Evolutionary conservation across 1,140 invertebrate species (phyloP).

Genomic region (Amyelois transitella): DNA sequence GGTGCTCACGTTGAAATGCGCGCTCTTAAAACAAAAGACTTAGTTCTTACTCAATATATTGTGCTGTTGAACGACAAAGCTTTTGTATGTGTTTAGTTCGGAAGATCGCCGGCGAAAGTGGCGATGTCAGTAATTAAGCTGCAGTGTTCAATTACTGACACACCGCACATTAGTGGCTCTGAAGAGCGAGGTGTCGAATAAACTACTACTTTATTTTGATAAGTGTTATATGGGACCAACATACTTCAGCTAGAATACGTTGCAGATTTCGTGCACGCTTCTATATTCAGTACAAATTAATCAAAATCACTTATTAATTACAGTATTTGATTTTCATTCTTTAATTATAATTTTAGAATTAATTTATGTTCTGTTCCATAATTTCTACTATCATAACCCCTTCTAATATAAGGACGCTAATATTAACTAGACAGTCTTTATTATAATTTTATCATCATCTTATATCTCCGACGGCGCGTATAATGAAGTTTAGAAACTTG

Average conservation of each 20-base stretch:
- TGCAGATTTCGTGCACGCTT: too few relatives aligned
- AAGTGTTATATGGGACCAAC: neutral
- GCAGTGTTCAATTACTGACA: conserved; percentile 9
- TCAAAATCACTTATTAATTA: too few relatives aligned
- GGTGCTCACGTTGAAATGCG: too few relatives aligned
- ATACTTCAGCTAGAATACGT: too few relatives aligned
- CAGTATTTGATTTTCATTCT: too few relatives aligned
- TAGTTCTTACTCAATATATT: too few relatives aligned
- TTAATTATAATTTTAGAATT: neutral
- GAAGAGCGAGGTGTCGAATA: too few relatives aligned
- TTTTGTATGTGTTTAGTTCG: conserved; percentile 18
- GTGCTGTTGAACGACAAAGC: conserved; percentile 16
- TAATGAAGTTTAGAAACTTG: conserved; percentile 59
- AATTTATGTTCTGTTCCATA: too few relatives aligned
- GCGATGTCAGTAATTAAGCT: conserved; percentile 10
- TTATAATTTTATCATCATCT: conserved; percentile 47
- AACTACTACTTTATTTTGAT: neutral
- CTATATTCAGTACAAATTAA: too few relatives aligned
- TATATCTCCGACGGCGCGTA: conserved; percentile 43
- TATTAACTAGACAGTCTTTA: conserved; percentile 15
- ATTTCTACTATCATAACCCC: too few relatives aligned
- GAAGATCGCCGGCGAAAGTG: conserved; percentile 10
- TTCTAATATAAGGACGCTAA: neutral
- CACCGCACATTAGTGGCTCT: neutral
- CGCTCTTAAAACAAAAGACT: too few relatives aligned